These are phyloP conservation scores for Prietella phreatophila DNA, from an alignment of 2,113 vertebrate genomes.

Conservation along the genomic window DNA sequence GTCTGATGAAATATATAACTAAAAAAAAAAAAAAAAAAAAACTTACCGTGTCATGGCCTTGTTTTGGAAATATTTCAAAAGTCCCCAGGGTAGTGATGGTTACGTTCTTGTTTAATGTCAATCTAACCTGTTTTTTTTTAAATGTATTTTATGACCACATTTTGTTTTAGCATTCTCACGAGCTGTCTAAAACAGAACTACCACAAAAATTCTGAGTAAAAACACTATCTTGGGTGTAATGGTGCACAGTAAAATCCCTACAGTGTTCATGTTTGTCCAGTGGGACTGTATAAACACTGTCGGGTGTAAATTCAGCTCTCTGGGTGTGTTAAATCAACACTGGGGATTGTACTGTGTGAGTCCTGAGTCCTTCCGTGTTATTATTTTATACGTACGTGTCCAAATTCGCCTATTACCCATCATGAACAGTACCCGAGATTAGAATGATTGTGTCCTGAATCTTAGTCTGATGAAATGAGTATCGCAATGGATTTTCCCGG, in stretches of 20 bases:
- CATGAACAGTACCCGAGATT: too few species aligned
- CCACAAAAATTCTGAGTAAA: background rate
- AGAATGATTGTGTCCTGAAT: too few species aligned
- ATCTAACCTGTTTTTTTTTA: background rate
- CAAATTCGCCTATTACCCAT: too few species aligned
- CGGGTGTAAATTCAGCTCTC: too few species aligned
- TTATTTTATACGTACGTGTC: too few species aligned
- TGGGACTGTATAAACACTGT: too few species aligned
- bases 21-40: background rate
- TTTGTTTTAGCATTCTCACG: background rate
- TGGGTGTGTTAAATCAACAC: too few species aligned
- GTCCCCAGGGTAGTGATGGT: background rate
- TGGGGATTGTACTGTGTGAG: background rate
- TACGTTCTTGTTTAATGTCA: background rate
- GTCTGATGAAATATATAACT: background rate
- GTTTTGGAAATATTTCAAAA: slow-evolving; percentile 4
- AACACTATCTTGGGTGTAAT: background rate
- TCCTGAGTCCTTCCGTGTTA: background rate
- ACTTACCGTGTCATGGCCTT: background rate
- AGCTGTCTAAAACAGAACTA: background rate
- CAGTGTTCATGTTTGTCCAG: too few species aligned
- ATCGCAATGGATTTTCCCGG: too few species aligned
- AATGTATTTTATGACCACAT: accelerated
- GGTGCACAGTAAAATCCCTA: too few species aligned
- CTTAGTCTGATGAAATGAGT: too few species aligned